Evolutionary conservation across 2,113 vertebrate genomes (phyloP), one percentile per base, ranked within the genome.

Genomic region (Cyanoramphus novaezelandiae): DNA sequence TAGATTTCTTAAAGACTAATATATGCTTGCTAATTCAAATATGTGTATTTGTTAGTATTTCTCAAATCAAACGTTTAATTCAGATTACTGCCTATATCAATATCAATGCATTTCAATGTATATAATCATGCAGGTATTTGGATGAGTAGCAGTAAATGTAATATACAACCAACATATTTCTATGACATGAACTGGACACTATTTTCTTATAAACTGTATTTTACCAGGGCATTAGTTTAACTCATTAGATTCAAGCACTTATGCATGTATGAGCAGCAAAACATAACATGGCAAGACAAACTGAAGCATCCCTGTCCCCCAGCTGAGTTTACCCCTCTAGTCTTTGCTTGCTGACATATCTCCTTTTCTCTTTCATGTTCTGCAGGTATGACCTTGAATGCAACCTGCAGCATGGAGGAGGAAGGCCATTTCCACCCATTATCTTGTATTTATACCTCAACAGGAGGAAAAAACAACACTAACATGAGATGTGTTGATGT

Each of bases 401-500:
- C 65, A 78, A 16, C 5, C 6, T 4, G 2, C 1, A 5, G 17
- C 50, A 63, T 2, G 8, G 27, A 67, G 52, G 7, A 67, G 13
- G 28, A 74, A 65, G 23, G 47, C 25, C 5, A 25, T 75, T 88
- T 75, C 62, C 50, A n/a, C 19, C 25, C 24, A 9, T 49, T 64
- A 37, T 39, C 49, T 44, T 0, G 0, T 27, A 37, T 47, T 68
- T 50, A 31, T 59, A 7, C 39, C 60, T 53, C 2, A 2, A 28
- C 8, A 50, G 24, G 10, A 79, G 52, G 23, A 88, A 44, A 6
- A 24, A 0, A 1, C 10, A 46, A 31, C 5, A 2, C 16, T 55
- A 11, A 23, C 0, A 5, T 0, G 7, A 62, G 49, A 68, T 17
- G 14, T 35, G 41, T 31, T 78, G 43, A 17, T 52, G 60, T 24